Evolutionary conservation across 2,113 vertebrate species (phyloP), one percentile per base, ranked within the genome.

Genomic region (Saguinus imperator): DNA sequence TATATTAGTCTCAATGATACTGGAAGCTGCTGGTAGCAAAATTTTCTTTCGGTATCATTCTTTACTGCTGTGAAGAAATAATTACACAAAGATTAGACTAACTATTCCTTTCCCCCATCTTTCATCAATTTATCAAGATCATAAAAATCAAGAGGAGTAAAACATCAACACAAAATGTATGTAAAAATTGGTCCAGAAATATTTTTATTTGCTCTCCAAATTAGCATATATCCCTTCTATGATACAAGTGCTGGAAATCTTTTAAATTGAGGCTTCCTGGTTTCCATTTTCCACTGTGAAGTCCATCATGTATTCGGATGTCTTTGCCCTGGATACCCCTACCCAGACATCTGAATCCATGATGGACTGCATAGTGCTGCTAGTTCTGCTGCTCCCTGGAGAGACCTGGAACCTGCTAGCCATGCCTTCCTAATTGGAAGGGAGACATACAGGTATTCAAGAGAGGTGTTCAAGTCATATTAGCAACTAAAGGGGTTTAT

Each of bases 21-120:
- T 75, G 99, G 99, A 87, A 99, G 99, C 89, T 99, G 99, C 98
- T 99, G 99, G 95, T 99, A 99, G 95, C 98, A 99, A 98, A 99
- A 99, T 98, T 99, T 99, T 92, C 99, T 99, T 94, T 99, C 99
- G 23, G 99, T 99, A 94, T 99, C 99, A 94, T 99, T 99, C 98
- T 99, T 99, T 98, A 99, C 98, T 0, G 98, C 99, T 99, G 98
- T 96, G 84, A 96, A 97, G 98, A 98, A 98, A 18, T 12, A 97
- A 98, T 97, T 58, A 97, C 25, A 97, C 37, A 92, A 92, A 96
- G 8, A 5, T 97, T 97, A 98, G 92, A 88, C 32, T 29, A 35
- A 84, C 61, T 58, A 64, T 43, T 90, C 8, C 57, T 70, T n/a
- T 27, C 35, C 14, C 20, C 50, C 21, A 77, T 79, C 40, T 7